Evolutionary conservation across 1,140 invertebrate species (phyloP).

Genomic region (Physella acuta): DNA sequence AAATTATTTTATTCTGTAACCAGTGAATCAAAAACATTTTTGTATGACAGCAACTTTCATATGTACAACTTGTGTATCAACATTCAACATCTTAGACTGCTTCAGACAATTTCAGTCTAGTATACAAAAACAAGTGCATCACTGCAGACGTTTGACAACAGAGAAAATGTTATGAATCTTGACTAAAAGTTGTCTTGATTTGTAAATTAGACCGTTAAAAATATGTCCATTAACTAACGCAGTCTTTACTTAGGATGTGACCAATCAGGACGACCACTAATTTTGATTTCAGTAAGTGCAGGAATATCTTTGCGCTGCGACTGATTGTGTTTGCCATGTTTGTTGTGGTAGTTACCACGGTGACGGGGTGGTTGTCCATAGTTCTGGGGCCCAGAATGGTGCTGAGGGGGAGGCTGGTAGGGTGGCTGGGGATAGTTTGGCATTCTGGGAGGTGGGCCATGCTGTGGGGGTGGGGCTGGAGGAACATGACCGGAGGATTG

Average conservation of each 20-base stretch:
- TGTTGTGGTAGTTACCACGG: constrained; percentile 12
- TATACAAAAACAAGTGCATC: too few relatives aligned
- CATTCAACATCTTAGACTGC: too few relatives aligned
- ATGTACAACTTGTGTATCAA: too few relatives aligned
- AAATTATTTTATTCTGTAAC: too few relatives aligned
- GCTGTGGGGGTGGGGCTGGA: constrained; percentile 26
- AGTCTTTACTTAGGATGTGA: constrained; percentile 6
- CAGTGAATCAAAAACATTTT: too few relatives aligned
- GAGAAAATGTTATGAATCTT: too few relatives aligned
- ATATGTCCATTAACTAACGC: neutral
- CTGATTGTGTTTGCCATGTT: constrained; percentile 11
- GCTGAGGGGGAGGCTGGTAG: constrained; percentile 6
- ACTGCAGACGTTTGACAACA: too few relatives aligned
- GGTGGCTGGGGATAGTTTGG: constrained; percentile 12
- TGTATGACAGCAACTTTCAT: too few relatives aligned
- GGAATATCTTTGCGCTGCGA: constrained; percentile 10
- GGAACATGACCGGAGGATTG: constrained; percentile 20
- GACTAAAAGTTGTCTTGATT: too few relatives aligned
- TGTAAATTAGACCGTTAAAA: too few relatives aligned
- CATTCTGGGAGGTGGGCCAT: constrained; percentile 14
- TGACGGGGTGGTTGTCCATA: constrained; percentile 1
- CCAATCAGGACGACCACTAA: constrained; percentile 15
- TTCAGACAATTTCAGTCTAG: too few relatives aligned
- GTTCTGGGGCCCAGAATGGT: constrained; percentile 11
- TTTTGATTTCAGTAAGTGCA: constrained; percentile 22